Evolutionary conservation across 1,140 invertebrate genomes (phyloP), one percentile per base, ranked within the genome.

Genomic region (Caligus rogercresseyi): DNA sequence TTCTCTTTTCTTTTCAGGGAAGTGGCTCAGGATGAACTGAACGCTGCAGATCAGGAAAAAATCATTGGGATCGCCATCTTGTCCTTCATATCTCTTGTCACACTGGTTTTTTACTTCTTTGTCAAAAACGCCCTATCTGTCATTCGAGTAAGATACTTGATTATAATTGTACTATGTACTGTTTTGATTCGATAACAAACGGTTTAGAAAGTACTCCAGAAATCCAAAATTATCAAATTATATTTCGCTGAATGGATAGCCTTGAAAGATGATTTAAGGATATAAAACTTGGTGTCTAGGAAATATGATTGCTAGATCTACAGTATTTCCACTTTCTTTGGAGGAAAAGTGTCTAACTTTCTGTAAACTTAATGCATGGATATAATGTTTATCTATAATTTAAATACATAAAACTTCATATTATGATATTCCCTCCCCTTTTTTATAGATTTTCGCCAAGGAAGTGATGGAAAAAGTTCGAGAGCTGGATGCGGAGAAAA

Each of bases 391-490:
- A n/a, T n/a, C n/a, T n/a, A n/a, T n/a, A n/a, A n/a, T n/a, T n/a
- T n/a, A n/a, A n/a, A n/a, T n/a, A n/a, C n/a, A n/a, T n/a, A n/a
- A n/a, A n/a, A n/a, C n/a, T n/a, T n/a, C n/a, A n/a, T n/a, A n/a
- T n/a, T n/a, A n/a, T n/a, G n/a, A n/a, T n/a, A n/a, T n/a, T n/a
- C 15, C 15, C 15, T 54, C 15, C 53, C 53, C 53, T 21, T 54
- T 7, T 21, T 18, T 16, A 16, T 54, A 54, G 53, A 20, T 54
- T 11, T 54, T 54, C 21, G 53, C 53, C 13, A 54, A 54, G 19
- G 53, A 54, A 16, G 53, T 54, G 53, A 54, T 54, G 53, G 53
- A 54, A 54, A 54, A 54, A 54, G 53, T 54, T 54, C 53, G 53
- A 54, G 53, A 54, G 19, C 20, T 54, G 19, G 53, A 54, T 54